Evolutionary conservation across 2,797 vertebrate species (phyloP), one percentile per base, ranked within the genome.

Genomic region (Labroides dimidiatus): DNA sequence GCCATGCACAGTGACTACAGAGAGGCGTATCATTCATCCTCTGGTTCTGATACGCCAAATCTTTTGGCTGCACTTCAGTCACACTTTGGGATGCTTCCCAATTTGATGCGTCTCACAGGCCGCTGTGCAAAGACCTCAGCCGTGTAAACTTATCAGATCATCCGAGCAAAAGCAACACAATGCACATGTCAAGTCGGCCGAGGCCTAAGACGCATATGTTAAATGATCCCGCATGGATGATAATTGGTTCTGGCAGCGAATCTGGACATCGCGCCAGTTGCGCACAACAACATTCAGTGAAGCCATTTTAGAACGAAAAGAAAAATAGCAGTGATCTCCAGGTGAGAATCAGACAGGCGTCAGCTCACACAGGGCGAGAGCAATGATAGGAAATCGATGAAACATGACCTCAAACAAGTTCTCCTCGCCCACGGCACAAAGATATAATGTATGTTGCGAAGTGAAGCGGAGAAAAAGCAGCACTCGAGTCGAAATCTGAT

Each of bases 61-160:
- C 71, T 68, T 78, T 72, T 52, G 75, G 59, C 64, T 67, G 72
- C 65, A 55, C 65, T 81, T 74, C 64, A 77, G 53, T 71, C 57
- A 65, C 64, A 72, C 39, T 75, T 85, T 71, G 75, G 78, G 68
- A 73, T 73, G 70, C 4, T 56, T 86, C 73, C 77, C 67, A 60
- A 37, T 75, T 42, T 52, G 44, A 50, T 81, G 69, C 62, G 52
- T 63, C 43, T 37, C 64, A 75, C 45, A 86, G 86, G 77, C 82
- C 65, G 44, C 66, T 56, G 67, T 75, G 71, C 77, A 83, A 80
- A 75, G 51, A 77, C 58, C 45, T 64, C 66, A 71, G 39, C 51
- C 45, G 77, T 57, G 56, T 68, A 75, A 81, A 85, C 62, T 63
- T 74, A 60, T 48, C 65, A 43, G 39, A 56, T 58, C 54, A 68